Conservation (phyloP, 2,888 invertebrate genomes). For the Coremacera marginata region DNA sequence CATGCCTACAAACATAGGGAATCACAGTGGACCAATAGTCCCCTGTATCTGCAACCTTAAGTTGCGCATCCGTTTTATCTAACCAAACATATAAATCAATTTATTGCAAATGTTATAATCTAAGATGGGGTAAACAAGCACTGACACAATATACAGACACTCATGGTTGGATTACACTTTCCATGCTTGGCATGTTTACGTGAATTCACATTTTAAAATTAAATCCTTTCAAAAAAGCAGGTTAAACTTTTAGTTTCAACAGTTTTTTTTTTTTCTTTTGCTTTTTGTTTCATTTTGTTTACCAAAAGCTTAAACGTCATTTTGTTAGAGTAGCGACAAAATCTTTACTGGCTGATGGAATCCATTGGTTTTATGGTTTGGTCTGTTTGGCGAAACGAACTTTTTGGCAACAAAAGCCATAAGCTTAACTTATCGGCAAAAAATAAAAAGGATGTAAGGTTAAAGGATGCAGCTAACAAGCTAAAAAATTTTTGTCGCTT, state of each 20-base stretch:
- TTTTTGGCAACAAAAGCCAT: slow-evolving; percentile 8
- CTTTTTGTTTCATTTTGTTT: not conserved
- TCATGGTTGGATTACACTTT: no score
- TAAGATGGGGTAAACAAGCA: not conserved
- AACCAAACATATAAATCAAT: no score
- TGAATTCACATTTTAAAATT: not conserved
- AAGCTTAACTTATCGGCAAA: not conserved
- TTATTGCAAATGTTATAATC: not conserved
- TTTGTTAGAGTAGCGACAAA: not conserved
- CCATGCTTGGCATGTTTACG: not conserved
- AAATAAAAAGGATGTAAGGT: no score
- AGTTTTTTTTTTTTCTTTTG: not conserved
- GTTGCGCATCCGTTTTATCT: no score
- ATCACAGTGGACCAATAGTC: no score
- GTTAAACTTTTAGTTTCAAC: not conserved
- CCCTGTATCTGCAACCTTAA: no score
- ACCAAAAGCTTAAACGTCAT: not conserved
- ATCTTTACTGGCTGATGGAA: not conserved
- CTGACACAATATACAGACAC: not conserved
- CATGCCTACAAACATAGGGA: no score
- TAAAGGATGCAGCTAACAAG: not conserved
- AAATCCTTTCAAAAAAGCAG: not conserved
- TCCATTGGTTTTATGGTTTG: slow-evolving; percentile 11
- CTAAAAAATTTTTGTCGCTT: not conserved
- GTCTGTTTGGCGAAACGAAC: slow-evolving; percentile 2